Evolutionary conservation across 2,888 invertebrate genomes (phyloP).

Genomic region (Andricus curvator): DNA sequence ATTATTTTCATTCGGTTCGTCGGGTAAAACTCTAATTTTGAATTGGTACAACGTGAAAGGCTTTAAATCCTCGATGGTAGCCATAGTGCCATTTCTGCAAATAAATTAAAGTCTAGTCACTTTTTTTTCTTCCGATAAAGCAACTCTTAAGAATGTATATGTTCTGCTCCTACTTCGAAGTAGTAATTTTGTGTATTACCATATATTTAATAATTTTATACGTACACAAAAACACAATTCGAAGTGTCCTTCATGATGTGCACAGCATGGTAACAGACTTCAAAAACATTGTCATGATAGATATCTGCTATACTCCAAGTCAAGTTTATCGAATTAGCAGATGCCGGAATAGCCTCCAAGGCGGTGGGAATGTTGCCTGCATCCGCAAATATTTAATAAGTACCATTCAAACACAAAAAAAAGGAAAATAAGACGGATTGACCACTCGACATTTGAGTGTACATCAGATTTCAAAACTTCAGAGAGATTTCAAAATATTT

Average conservation of each 20-base stretch:
- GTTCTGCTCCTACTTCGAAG: no score
- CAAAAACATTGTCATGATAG: slow-evolving; percentile 76
- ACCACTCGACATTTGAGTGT: no score
- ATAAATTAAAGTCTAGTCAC: background rate
- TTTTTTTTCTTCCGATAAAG: no score
- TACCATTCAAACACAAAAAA: background rate
- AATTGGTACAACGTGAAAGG: slow-evolving; percentile 86
- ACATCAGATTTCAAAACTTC: no score
- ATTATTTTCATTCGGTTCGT: slow-evolving; percentile 78
- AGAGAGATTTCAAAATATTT: no score
- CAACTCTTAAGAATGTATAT: no score
- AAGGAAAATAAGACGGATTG: no score
- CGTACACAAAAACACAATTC: slow-evolving; percentile 75
- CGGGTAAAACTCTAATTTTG: slow-evolving; percentile 82
- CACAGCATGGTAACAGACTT: slow-evolving; percentile 80
- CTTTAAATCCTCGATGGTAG: slow-evolving; percentile 81
- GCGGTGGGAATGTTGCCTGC: slow-evolving; percentile 74
- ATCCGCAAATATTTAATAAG: background rate
- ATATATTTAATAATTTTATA: slow-evolving; percentile 41
- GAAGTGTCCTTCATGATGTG: slow-evolving; percentile 68
- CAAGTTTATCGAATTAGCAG: slow-evolving; percentile 79
- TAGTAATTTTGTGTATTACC: no score
- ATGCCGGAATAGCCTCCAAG: slow-evolving; percentile 79
- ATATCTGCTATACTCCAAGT: slow-evolving; percentile 78
- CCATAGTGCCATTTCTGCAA: slow-evolving; percentile 80